Evolutionary conservation across 2,888 invertebrate species (phyloP), one percentile per base, ranked within the genome.

Genomic region (Luperina testacea): DNA sequence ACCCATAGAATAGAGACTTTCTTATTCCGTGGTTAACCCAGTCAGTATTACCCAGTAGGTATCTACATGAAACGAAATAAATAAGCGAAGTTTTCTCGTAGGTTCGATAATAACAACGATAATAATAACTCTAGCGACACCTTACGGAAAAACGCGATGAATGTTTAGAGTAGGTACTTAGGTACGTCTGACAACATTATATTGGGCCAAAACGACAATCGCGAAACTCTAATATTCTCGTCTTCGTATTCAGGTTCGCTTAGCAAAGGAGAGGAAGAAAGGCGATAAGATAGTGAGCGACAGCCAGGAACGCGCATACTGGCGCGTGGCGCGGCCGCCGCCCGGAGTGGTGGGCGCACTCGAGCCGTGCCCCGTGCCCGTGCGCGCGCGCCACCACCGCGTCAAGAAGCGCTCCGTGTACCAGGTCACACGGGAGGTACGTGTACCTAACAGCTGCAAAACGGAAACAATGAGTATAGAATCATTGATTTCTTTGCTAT

Each of bases 281-380:
- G 98, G 98, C 53, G 99, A 99, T 93, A 99, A 99, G 97, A 98
- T 99, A 91, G 99, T 99, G 83, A 98, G 98, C 88, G 99, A 99
- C 95, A 99, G 99, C 87, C 99, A 99, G 91, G 99, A 99, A 95
- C 97, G 99, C 88, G 99, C 99, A 74, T 99, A 99, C 96, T 99
- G 99, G 99, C 97, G 99, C 87, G 98, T 99, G 78, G 98, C 99
- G 93, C 97, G 99, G 90, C 99, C 99, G 76, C 99, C 99, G 79
- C 99, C 99, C 38, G 99, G 99, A 78, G 98, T 98, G 94, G 97
- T 98, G 86, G 98, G 98, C 92, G 98, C 98, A 86, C 97, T 99
- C 87, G 99, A 99, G 95, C 98, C 98, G 81, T 98, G 98, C 92
- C 99, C 99, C 61, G 98, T 99, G 88, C 98, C 98, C 69, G 98